Conservation (phyloP, 2,113 vertebrate species). For the Psettodes erumei region DNA sequence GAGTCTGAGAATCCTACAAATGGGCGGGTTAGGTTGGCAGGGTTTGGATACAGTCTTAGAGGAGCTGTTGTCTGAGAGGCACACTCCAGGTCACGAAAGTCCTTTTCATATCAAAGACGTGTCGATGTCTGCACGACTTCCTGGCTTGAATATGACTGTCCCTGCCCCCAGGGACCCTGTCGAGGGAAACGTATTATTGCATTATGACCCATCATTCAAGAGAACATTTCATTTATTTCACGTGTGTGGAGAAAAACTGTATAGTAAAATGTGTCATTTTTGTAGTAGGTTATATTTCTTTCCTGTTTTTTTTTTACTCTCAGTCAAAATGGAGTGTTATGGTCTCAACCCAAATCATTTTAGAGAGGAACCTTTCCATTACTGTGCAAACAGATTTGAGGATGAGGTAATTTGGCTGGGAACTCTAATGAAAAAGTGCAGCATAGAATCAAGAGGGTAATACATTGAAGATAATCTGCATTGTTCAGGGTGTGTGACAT, state of each 20-base stretch:
- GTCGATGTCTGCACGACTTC: slow-evolving; percentile 25
- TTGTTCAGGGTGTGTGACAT: slow-evolving; percentile 11
- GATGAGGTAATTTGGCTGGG: not conserved
- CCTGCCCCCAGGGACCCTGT: not conserved
- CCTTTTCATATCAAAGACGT: not conserved
- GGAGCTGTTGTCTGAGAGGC: not conserved
- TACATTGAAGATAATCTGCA: slow-evolving; percentile 2
- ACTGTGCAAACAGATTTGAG: slow-evolving; percentile 7
- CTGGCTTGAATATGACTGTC: not conserved
- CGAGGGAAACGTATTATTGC: not conserved
- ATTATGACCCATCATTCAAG: not conserved
- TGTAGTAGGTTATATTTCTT: no score
- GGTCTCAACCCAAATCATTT: not conserved
- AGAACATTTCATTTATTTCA: not conserved
- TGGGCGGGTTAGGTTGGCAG: not conserved
- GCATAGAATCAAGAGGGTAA: not conserved
- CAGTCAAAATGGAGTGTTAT: not conserved
- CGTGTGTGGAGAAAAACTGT: not conserved
- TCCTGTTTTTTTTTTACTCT: not conserved
- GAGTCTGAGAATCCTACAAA: not conserved
- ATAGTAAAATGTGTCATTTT: not conserved
- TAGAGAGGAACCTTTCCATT: slow-evolving; percentile 1
- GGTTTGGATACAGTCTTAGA: not conserved
- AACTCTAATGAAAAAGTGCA: slow-evolving; percentile 19
- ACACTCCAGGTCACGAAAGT: not conserved